Conservation (phyloP, 53 echinoderm and acorn worm genomes). For the Holothuria scabra region DNA sequence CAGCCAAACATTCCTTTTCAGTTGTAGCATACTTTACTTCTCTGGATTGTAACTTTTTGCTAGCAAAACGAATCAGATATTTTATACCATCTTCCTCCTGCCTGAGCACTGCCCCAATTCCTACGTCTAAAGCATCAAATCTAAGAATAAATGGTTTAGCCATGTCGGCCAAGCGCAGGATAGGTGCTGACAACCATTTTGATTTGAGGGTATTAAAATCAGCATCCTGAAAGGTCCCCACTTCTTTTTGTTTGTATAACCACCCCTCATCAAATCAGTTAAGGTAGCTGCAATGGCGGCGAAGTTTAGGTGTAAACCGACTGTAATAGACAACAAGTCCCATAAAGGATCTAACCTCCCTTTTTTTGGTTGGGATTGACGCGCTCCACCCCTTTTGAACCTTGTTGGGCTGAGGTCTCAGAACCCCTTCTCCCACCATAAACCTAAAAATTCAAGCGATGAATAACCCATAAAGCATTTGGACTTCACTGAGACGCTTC, state of each 20-base stretch:
- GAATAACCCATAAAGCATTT: constrained; percentile 57
- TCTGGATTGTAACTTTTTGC: not conserved
- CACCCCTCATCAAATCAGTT: no score
- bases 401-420: constrained; percentile 42
- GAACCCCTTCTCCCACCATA: constrained; percentile 47
- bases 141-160: constrained; percentile 24
- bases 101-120: constrained; percentile 23
- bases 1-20: not conserved
- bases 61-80: constrained; percentile 47
- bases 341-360: no score
- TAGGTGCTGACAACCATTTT: not conserved
- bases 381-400: constrained; percentile 8
- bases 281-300: constrained; percentile 53
- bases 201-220: constrained; percentile 31
- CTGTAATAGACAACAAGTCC: constrained; percentile 39
- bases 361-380: constrained; percentile 42
- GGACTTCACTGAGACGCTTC: constrained; percentile 23
- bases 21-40: constrained; percentile 1
- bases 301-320: constrained; percentile 57
- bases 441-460: constrained; percentile 57
- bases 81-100: constrained; percentile 19
- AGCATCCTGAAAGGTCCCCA: no score
- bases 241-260: no score
- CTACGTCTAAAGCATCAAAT: constrained; percentile 53
- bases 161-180: constrained; percentile 20